Evolutionary conservation across 2,888 invertebrate genomes (phyloP), one percentile per base, ranked within the genome.

Genomic region (Dicranocentrus wangi): DNA sequence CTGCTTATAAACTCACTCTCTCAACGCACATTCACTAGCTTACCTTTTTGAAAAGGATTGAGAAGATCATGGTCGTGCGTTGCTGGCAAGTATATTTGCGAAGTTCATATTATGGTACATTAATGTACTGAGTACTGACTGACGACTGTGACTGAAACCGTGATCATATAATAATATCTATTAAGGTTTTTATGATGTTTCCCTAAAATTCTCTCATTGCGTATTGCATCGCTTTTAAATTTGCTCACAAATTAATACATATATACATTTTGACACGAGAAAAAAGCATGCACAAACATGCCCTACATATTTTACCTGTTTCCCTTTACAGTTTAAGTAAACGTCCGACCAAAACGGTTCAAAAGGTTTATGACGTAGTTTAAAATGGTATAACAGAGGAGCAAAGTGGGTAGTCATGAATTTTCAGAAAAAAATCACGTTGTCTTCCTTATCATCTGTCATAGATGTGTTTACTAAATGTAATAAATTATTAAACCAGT

Each of bases 61-160:
- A 61, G 32, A 61, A 61, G 61, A 61, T 61, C 61, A 32, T 61
- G 61, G 61, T 61, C 61, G 32, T 61, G 61, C 32, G 61, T 32
- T 27, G 28, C 21, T 10, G 8, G 55, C 8, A 23, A 55, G 47
- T 47, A 10, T n/a, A 47, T 47, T n/a, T 47, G n/a, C 2, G 21
- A 19, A 39, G 39, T 39, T 39, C 13, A 39, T 39, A n/a, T n/a
- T n/a, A 13, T 39, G 39, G 7, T 39, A 39, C 39, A 8, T 13
- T 8, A 39, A 39, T 17, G 19, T 17, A 58, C 25, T 23, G 25
- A 7, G 23, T 23, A 55, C 17, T 15, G 60, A 60, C 5, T 60
- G 5, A 8, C 53, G 17, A 27, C 17, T 71, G 47, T 47, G 71
- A 60, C 61, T 61, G 61, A 71, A 47, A 71, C 71, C 71, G 61